Evolutionary conservation across 2,797 vertebrate genomes (phyloP).

Genomic region (Megalops cyprinoides): DNA sequence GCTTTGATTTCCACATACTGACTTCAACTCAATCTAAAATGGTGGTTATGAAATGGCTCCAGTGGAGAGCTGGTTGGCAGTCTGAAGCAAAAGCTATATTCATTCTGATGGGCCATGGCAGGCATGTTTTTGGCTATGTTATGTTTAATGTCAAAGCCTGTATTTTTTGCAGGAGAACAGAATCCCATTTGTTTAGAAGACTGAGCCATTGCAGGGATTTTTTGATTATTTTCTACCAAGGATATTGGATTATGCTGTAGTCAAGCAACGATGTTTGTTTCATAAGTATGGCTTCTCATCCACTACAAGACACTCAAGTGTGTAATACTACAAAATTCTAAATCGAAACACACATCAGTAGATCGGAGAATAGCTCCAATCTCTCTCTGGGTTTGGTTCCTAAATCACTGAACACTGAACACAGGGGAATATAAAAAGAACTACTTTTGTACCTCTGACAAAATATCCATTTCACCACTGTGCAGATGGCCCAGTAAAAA

Average conservation of each 20-base stretch:
- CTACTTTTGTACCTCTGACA: slow-evolving; percentile 56
- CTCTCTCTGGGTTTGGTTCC: slow-evolving; percentile 46
- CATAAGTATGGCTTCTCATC: slow-evolving; percentile 47
- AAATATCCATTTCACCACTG: slow-evolving; percentile 65
- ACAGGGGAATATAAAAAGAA: slow-evolving; percentile 49
- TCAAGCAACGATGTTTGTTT: slow-evolving; percentile 49
- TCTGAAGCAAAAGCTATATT: slow-evolving; percentile 42
- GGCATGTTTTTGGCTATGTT: slow-evolving; percentile 50
- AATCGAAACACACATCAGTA: not conserved
- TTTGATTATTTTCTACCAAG: slow-evolving; percentile 48
- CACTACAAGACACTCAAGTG: slow-evolving; percentile 39
- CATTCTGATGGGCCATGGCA: slow-evolving; percentile 60
- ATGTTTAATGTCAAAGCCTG: slow-evolving; percentile 56
- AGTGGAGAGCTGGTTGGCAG: slow-evolving; percentile 48
- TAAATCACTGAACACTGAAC: slow-evolving; percentile 42
- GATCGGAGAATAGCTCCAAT: slow-evolving; percentile 31
- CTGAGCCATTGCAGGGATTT: slow-evolving; percentile 37
- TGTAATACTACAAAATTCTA: not conserved
- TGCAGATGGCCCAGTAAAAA: slow-evolving; percentile 53
- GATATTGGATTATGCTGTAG: slow-evolving; percentile 49
- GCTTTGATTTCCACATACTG: slow-evolving; percentile 25
- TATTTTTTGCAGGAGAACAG: slow-evolving; percentile 48
- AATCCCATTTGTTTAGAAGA: slow-evolving; percentile 44
- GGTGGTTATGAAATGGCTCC: slow-evolving; percentile 52
- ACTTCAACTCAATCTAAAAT: slow-evolving; percentile 13